Base-by-base conservation (phyloP, 2,113 vertebrate genomes). In the Haemorhous mexicanus region DNA sequence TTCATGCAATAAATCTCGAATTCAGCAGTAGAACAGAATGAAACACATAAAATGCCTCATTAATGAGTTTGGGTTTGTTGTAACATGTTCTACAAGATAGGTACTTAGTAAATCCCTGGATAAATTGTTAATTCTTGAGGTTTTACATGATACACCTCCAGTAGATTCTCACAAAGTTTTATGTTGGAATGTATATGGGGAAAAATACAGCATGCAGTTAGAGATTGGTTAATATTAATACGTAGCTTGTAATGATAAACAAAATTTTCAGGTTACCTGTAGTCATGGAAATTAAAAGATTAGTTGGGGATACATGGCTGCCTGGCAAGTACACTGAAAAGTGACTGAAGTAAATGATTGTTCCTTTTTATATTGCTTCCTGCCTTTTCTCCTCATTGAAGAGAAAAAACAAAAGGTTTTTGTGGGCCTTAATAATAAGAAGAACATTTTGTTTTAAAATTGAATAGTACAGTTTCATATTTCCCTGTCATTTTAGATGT, bases 101-200 rank as follows among this genome's bases (percentile, higher is more conserved):
- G 4, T 80, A 58, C 68, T 70, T 64, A 59, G 6, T 66, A 88
- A 84, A 84, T 74, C 21, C 23, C 39, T 28, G 6, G 10, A 86
- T 28, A 77, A 83, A 55, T 17, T 33, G 18, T 20, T 62, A 30
- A 61, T 23, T 87, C 63, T 76, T 66, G 58, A 66, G 17, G 7
- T 32, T 93, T 92, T 81, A 21, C 16, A 30, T 23, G 11, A 11
- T 63, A 26, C 16, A 30, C 18, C 33, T 87, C 95, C 24, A 39
- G 10, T 50, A 93, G 49, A 90, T 89, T 46, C 64, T 92, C 11
- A 69, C 35, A 44, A 96, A 94, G 74, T 39, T 97, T 89, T 95
- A 66, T 75, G 28, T 89, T 70, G 26, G 23, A 92, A 94, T 47
- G 3, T 33, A 72, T 44, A 70, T 19, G 23, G 35, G 30, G 52